Base-by-base conservation (phyloP, 1,140 invertebrate genomes). In the Brachionus rubens region DNA sequence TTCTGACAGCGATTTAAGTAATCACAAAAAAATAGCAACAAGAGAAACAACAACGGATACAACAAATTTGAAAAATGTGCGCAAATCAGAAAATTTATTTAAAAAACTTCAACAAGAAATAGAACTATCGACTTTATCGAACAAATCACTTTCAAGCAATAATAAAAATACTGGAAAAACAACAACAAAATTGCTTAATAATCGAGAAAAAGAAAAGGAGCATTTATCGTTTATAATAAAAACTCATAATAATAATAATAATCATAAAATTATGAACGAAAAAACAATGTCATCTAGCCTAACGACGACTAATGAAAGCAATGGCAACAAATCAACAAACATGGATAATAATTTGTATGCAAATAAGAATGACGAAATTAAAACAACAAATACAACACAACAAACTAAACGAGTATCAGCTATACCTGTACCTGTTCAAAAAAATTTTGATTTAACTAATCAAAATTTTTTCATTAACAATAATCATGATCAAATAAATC, bases 241-340 rank as follows among this genome's bases (percentile, higher is more conserved):
- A 24, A 6, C 30, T 21, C 41, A 65, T 24, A 65, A 65, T 41
- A 65, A 65, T 43, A 36, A 59, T 33, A 59, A 59, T 26, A 59
- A 59, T 59, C 19, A 54, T 28, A 54, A 54, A 21, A 28, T 59
- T 36, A 54, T 54, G 21, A 43, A 14, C 21, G 40, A 65, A 65
- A 46, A 46, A 46, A 46, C n/a, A 14, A 65, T 65, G 59, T 65
- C 59, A 65, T 65, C 59, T 0, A 65, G 36, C 59, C 40, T 65
- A 65, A 43, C 59, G 43, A 65, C 59, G 9, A n/a, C 10, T 43
- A 10, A 19, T 43, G 59, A 65, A 43, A 65, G 7, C 59, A 41
- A 43, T 65, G 59, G 59, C 59, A 65, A 65, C 59, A 65, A 24
- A 43, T 43, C 36, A 65, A 21, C 36, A 65, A 65, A 21, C 21